phyloP scores from a whole-genome alignment of 2,113 vertebrate species.

The Taurulus bubalis region DNA sequence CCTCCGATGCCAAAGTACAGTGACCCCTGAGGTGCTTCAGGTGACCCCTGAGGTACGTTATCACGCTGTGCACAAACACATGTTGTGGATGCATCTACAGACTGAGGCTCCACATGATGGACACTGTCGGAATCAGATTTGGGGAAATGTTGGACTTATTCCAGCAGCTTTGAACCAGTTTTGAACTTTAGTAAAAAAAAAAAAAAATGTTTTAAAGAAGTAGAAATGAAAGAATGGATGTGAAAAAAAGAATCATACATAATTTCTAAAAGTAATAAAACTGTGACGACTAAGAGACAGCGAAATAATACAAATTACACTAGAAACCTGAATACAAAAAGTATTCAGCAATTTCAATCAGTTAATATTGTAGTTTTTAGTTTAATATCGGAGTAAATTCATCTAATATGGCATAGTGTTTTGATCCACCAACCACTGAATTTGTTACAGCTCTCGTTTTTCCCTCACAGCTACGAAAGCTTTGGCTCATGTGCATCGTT shows the following conservation, averaged over 20 bases:
- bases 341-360: not conserved
- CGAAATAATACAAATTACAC: not conserved
- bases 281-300: too few relatives aligned
- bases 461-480: not conserved
- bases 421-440: not conserved
- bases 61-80: slow-evolving; percentile 36
- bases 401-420: not conserved
- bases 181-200: not conserved
- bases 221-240: too few relatives aligned
- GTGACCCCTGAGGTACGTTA: not conserved
- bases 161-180: not conserved
- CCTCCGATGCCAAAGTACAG: slow-evolving; percentile 17
- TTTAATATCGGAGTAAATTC: not conserved
- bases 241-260: too few relatives aligned
- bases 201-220: too few relatives aligned
- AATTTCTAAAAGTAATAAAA: too few relatives aligned
- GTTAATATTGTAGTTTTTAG: not conserved
- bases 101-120: not conserved
- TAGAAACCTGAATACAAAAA: not conserved
- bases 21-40: slow-evolving; percentile 22
- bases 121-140: not conserved
- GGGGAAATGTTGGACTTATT: not conserved
- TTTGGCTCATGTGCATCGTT: not conserved
- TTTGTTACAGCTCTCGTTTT: slow-evolving; percentile 1
- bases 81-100: not conserved